Evolutionary conservation across 1,140 invertebrate species (phyloP), one percentile per base, ranked within the genome.

Genomic region (Papilio aristodemus): DNA sequence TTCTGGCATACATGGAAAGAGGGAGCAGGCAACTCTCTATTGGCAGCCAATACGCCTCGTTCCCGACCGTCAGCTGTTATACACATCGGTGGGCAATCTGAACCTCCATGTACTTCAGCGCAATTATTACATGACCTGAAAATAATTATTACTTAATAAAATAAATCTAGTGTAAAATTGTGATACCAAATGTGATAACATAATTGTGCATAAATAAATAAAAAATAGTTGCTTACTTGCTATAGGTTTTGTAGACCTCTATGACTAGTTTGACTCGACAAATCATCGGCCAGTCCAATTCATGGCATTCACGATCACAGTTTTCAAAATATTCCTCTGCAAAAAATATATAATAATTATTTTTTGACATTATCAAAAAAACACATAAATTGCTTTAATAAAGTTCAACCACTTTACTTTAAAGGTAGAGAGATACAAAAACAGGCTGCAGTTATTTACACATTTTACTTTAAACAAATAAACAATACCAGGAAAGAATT

Each of bases 1-100:
- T 96, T 96, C 82, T 97, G 93, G 74, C 96, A 98, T 3, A 98
- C 96, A 91, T 97, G 95, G 54, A 98, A 96, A 5, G 93, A 85
- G 0, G 97, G 97, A 0, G 96, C 97, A 3, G 97, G 97, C 13
- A 97, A 84, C 85, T 95, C 94, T 62, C 96, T 92, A 88, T 98
- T 98, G 1, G 95, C 95, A 0, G 95, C 94, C 14, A 97, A 92
- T 3, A 97, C 93, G 0, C 94, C 94, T 10, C 94, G 91, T n/a
- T 93, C 86, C 13, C 94, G 91, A 8, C 96, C 96, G 81, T 96
- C 95, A 1, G 93, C 94, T 59, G 93, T 93, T 41, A 96, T 93
- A 74, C 96, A 97, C 63, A 95, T 92, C 25, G 93, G 84, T 11
- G 91, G 90, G 66, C 92, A 88, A 62, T 95, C 95, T 22, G 92